phyloP scores from a whole-genome alignment of 2,113 vertebrate species.

The Pelecanoides urinatrix region DNA sequence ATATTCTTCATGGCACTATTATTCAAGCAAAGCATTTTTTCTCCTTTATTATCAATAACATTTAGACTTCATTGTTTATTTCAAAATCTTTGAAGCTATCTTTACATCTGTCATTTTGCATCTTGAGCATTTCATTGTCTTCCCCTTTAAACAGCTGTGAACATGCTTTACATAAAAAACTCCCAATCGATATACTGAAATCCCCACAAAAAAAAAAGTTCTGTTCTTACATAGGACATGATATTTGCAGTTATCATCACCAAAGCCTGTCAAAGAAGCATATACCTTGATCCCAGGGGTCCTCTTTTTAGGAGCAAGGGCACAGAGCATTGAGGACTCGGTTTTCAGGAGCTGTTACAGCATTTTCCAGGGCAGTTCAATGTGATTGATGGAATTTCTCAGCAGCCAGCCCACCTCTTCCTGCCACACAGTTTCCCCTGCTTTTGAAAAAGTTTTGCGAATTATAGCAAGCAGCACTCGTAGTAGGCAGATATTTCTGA shows the following conservation, averaged over 20 bases:
- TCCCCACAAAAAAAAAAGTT: neutral
- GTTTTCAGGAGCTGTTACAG: neutral
- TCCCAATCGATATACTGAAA: neutral
- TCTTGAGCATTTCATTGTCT: neutral
- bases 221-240: neutral
- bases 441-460: neutral
- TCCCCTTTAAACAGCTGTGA: neutral
- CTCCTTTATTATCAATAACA: neutral
- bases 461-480: neutral
- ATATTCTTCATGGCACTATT: neutral
- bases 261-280: neutral
- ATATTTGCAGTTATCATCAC: neutral
- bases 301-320: neutral
- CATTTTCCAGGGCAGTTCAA: neutral
- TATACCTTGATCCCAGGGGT: neutral
- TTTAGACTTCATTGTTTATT: neutral
- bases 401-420: neutral
- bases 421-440: neutral
- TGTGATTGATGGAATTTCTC: neutral
- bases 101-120: neutral
- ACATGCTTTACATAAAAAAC: neutral
- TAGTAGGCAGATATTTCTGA: neutral
- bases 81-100: neutral
- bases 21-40: neutral
- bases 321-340: neutral